Conservation (phyloP, 2,797 vertebrate species). For the Poecilia gillii region DNA sequence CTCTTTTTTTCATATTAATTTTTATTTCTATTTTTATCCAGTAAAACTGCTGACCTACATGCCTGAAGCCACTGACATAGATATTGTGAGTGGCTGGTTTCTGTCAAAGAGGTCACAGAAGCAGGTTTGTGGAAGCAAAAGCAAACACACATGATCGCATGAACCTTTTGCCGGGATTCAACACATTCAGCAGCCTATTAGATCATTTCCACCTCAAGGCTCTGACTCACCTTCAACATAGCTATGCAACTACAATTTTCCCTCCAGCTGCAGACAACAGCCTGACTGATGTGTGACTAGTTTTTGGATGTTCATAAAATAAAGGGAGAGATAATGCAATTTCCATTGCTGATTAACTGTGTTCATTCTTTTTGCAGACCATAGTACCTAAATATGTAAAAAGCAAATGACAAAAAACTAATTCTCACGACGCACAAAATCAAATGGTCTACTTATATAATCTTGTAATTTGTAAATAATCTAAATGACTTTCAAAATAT, state of each 20-base stretch:
- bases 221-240: background rate
- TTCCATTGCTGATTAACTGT: background rate
- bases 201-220: background rate
- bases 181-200: background rate
- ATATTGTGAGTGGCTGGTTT: slow-evolving; percentile 3
- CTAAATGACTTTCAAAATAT: background rate
- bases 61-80: background rate
- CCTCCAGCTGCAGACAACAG: background rate
- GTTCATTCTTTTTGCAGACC: background rate
- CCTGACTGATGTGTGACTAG: background rate
- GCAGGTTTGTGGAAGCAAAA: background rate
- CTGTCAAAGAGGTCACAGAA: background rate
- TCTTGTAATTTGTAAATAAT: background rate
- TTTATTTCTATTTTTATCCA: background rate
- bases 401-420: background rate
- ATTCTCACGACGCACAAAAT: background rate
- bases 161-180: background rate
- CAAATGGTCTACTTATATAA: background rate
- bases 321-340: background rate
- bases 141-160: background rate
- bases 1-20: background rate
- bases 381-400: background rate
- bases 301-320: background rate
- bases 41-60: slow-evolving; percentile 5
- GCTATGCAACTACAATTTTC: background rate